Conservation (phyloP, 2,797 vertebrate genomes). For the Chaetodon trifasciatus region DNA sequence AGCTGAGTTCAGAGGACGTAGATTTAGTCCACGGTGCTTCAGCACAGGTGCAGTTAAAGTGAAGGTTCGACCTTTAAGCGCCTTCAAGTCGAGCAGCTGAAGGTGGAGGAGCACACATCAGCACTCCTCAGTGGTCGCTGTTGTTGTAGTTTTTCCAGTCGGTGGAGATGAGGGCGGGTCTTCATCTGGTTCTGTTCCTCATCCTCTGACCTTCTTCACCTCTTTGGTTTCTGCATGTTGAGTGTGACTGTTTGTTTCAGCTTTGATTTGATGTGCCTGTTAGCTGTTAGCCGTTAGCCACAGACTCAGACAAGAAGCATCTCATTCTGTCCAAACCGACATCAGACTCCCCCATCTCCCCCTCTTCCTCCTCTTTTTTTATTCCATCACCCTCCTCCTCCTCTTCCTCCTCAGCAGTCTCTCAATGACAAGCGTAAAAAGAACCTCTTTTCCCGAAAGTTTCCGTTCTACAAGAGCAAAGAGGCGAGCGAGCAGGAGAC, state of each 20-base stretch:
- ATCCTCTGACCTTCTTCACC: no score
- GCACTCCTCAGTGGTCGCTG: no score
- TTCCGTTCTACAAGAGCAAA: constrained; percentile 99
- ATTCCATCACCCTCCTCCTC: constrained; percentile 80
- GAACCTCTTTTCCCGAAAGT: constrained; percentile 99
- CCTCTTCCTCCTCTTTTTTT: constrained; percentile 72
- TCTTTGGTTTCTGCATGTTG: constrained; percentile 1
- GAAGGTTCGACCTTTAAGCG: no score
- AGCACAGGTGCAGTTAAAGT: no score
- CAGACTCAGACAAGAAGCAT: constrained; percentile 85
- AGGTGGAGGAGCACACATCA: no score
- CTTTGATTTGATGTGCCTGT: not conserved
- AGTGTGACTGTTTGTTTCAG: not conserved
- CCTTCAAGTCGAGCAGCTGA: no score
- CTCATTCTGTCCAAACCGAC: constrained; percentile 82
- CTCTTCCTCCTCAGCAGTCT: constrained; percentile 89
- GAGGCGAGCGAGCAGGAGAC: constrained; percentile 97
- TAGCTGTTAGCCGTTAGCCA: not conserved
- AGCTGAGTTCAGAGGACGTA: no score
- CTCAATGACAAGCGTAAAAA: constrained; percentile 98
- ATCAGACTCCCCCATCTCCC: constrained; percentile 86
- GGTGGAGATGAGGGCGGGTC: no score
- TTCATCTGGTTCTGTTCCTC: no score
- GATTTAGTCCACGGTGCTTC: no score
- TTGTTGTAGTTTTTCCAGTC: no score